Evolutionary conservation across 2,113 vertebrate genomes (phyloP), one percentile per base, ranked within the genome.

Genomic region (Burhinus bistriatus): DNA sequence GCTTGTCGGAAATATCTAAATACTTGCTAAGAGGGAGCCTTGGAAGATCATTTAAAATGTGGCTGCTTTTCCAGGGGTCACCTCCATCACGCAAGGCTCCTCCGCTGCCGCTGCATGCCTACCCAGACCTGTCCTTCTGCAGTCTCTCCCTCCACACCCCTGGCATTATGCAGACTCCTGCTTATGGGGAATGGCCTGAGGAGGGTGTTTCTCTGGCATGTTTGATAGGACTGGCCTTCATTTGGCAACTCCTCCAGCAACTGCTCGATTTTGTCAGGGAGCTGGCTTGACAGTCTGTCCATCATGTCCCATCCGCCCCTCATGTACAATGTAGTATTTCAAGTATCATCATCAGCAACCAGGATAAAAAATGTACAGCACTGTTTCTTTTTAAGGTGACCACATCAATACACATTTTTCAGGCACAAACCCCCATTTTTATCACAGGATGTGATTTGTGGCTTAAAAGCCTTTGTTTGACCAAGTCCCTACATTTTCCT

Each of bases 291-390:
- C 29, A 68, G 16, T 61, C 26, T 0, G 7, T 27, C 42, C 47
- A 14, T 68, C 0, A 0, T 40, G 32, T 62, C 16, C 21, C 3
- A 11, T 9, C 12, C 2, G 34, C 4, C 20, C 29, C 12, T 12
- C 8, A 3, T 0, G 2, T 29, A 19, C 36, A 52, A 89, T 89
- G 82, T 36, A 47, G 29, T 38, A 61, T 79, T 94, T 93, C 57
- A 91, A 52, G 18, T 38, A 61, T 30, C 36, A 25, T 36, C 70
- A 42, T 23, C 4, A 6, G 15, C 73, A 57, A 57, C 6, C 36
- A 25, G 19, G 23, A 78, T 79, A 23, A 94, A 89, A 93, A 85
- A 57, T 4, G 11, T 22, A 34, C n/a, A 51, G 77, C 3, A 2
- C 1, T 40, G 13, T 16, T 82, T n/a, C 12, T 69, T 68, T 92